A percentile compares a stretch with the other conserved stretches of the same genome.
Conservation (phyloP, 2,113 vertebrate species). For the Gavialis gangeticus region DNA sequence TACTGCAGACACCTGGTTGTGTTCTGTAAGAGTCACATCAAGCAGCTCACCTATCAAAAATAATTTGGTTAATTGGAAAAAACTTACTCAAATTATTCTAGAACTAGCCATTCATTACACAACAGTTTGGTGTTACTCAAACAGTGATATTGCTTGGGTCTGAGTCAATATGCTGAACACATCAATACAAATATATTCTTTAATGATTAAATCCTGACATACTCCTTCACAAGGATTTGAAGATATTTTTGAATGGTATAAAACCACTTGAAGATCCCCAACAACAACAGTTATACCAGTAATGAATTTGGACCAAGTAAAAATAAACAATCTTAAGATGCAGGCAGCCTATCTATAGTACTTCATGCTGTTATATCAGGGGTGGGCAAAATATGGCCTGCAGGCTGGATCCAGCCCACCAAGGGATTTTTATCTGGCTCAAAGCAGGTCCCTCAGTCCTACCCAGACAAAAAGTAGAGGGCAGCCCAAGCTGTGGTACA, state of each 20-base stretch:
- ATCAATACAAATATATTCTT: not conserved
- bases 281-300: not conserved
- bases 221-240: rapidly evolving
- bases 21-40: slow-evolving; percentile 62
- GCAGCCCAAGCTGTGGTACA: too few species aligned
- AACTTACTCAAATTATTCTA: not conserved
- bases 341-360: not conserved
- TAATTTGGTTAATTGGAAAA: slow-evolving; percentile 9
- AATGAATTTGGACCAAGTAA: not conserved
- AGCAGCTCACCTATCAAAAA: slow-evolving; percentile 32
- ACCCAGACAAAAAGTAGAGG: too few species aligned
- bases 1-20: slow-evolving; percentile 67
- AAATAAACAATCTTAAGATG: not conserved
- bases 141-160: not conserved
- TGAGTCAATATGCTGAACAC: not conserved
- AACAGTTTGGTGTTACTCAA: not conserved
- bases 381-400: too few species aligned
- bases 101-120: not conserved
- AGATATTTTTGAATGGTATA: not conserved
- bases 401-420: too few species aligned
- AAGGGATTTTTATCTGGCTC: too few species aligned
- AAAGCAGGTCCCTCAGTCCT: too few species aligned
- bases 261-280: not conserved
- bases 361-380: too few species aligned
- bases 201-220: rapidly evolving